phyloP scores from a whole-genome alignment of 2,888 invertebrate species.

The Biston betularia region DNA sequence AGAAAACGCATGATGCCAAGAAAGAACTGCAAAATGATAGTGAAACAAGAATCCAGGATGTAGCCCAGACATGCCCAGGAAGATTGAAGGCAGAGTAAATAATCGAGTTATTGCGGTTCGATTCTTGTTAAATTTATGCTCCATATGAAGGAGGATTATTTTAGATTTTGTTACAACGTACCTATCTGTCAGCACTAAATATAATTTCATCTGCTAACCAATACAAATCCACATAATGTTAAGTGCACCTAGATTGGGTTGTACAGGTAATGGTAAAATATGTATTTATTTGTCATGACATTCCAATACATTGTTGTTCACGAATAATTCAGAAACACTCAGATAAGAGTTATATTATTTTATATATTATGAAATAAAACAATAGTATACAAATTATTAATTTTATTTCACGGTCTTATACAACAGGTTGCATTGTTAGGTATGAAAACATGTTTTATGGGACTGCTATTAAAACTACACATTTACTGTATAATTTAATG shows the following conservation, averaged over 20 bases:
- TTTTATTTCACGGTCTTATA: conserved; percentile 37
- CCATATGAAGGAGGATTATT: too few species aligned
- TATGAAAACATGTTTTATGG: neutral
- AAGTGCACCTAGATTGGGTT: neutral
- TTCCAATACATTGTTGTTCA: conserved; percentile 12
- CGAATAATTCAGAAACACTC: neutral
- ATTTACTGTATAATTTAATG: neutral
- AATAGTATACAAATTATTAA: conserved; percentile 25
- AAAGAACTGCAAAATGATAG: conserved; percentile 47
- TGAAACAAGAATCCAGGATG: conserved; percentile 41
- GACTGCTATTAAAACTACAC: neutral
- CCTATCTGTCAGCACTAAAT: too few species aligned
- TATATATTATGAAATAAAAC: conserved; percentile 34
- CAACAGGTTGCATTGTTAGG: conserved; percentile 18
- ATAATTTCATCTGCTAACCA: too few species aligned
- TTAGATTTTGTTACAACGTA: too few species aligned
- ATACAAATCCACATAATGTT: neutral
- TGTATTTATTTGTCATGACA: neutral
- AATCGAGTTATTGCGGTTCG: neutral
- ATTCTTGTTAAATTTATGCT: neutral
- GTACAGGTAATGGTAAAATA: neutral
- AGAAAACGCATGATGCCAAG: conserved; percentile 52
- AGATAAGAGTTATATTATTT: neutral
- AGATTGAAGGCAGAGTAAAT: conserved; percentile 39
- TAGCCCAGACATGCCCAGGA: conserved; percentile 24